Conservation (phyloP, 2,888 invertebrate species). For the Zygothrica quintamaculata region DNA sequence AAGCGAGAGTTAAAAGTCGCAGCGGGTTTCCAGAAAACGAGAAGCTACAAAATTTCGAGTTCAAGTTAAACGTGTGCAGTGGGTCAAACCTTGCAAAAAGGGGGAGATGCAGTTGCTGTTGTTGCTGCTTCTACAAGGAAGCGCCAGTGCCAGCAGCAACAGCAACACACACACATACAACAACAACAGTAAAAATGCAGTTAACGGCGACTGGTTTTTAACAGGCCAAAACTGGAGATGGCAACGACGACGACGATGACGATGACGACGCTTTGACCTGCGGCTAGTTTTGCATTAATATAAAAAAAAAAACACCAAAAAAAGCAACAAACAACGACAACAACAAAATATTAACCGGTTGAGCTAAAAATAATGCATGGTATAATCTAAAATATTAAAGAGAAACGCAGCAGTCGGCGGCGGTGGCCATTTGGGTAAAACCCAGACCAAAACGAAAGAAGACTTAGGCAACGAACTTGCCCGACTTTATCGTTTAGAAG, state of each 20-base stretch:
- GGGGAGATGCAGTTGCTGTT: slow-evolving; percentile 32
- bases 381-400: slow-evolving; percentile 17
- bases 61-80: slow-evolving; percentile 79
- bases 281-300: slow-evolving; percentile 58
- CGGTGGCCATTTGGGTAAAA: slow-evolving; percentile 40
- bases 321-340: slow-evolving; percentile 22
- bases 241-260: too few relatives aligned
- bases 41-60: slow-evolving; percentile 63
- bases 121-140: slow-evolving; percentile 68
- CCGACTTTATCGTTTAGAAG: too few relatives aligned
- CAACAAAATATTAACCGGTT: slow-evolving; percentile 69
- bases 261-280: slow-evolving; percentile 57
- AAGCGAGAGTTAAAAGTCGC: slow-evolving; percentile 55
- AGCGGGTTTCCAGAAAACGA: slow-evolving; percentile 40
- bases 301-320: slow-evolving; percentile 20
- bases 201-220: slow-evolving; percentile 72
- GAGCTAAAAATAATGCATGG: slow-evolving; percentile 52
- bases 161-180: too few relatives aligned
- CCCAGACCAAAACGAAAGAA: slow-evolving; percentile 42
- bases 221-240: slow-evolving; percentile 49
- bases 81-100: slow-evolving; percentile 66
- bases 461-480: slow-evolving; percentile 47
- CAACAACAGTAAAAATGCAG: slow-evolving; percentile 45
- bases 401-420: not conserved
- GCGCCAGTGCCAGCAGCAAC: slow-evolving; percentile 33